These are phyloP conservation scores for Bursaphelenchus okinawaensis DNA, from an alignment of 2,888 invertebrate genomes.

Conservation along the genomic window DNA sequence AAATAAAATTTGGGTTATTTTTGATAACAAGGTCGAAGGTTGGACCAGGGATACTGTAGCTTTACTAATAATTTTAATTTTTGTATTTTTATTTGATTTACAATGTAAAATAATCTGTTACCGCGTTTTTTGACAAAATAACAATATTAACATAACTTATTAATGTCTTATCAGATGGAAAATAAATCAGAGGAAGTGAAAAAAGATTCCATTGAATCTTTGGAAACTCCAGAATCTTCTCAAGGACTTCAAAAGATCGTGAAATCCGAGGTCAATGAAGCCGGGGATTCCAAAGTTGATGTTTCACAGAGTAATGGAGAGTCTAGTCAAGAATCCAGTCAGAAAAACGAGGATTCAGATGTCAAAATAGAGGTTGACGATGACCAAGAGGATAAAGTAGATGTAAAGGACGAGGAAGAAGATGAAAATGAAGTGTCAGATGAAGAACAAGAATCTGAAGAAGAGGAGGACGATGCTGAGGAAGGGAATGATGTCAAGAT, in stretches of 20 bases:
- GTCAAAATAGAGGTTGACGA: neutral
- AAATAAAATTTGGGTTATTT: too few species aligned
- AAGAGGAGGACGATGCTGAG: conserved; percentile 4
- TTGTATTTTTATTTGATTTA: too few species aligned
- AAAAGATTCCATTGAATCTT: neutral
- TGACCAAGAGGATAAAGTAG: too few species aligned
- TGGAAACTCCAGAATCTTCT: neutral
- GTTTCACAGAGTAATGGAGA: neutral
- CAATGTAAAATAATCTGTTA: too few species aligned
- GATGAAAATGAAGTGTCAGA: neutral
- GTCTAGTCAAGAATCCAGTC: neutral
- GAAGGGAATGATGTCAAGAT: neutral
- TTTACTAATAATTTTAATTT: neutral
- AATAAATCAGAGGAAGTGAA: neutral
- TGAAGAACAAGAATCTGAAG: neutral
- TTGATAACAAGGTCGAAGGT: too few species aligned
- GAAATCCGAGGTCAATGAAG: neutral
- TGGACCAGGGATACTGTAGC: neutral
- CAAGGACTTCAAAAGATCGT: neutral
- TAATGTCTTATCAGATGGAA: too few species aligned
- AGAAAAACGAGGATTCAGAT: neutral
- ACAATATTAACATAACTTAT: too few species aligned
- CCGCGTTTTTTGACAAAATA: too few species aligned
- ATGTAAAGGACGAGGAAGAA: neutral
- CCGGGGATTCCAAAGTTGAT: neutral